These are phyloP conservation scores for Chironomus tentans DNA, from an alignment of 2,888 invertebrate species.

Conservation along the genomic window DNA sequence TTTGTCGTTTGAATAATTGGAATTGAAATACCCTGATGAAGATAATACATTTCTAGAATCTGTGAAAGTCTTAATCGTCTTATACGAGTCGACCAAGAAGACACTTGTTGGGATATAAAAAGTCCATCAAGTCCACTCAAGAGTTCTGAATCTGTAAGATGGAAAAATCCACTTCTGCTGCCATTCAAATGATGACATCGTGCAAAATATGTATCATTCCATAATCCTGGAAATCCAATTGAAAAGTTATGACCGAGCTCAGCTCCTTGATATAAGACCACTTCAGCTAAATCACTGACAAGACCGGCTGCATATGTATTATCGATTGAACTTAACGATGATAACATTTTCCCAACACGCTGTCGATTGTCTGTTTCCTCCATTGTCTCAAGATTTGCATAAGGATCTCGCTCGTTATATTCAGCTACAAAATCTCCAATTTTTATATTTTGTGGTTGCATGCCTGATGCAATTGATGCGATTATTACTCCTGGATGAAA, in stretches of 20 bases:
- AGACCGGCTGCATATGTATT: conserved; percentile 55
- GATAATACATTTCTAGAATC: conserved; percentile 60
- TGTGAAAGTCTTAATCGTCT: conserved; percentile 50
- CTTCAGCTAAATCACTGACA: conserved; percentile 59
- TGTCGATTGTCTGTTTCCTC: conserved; percentile 31
- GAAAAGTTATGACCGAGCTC: conserved; percentile 43
- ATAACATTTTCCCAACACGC: conserved; percentile 27
- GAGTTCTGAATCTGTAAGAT: conserved; percentile 59
- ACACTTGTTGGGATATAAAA: conserved; percentile 44
- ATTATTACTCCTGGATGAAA: conserved; percentile 51
- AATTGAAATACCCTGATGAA: conserved; percentile 51
- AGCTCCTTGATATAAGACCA: conserved; percentile 55
- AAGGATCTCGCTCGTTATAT: conserved; percentile 13
- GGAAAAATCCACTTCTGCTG: conserved; percentile 46
- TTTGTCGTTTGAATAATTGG: conserved; percentile 44
- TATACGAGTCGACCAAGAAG: conserved; percentile 46
- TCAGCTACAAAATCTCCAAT: conserved; percentile 42
- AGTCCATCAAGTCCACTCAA: conserved; percentile 56
- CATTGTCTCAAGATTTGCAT: conserved; percentile 34
- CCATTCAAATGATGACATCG: conserved; percentile 33
- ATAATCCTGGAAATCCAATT: conserved; percentile 50
- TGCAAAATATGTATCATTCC: conserved; percentile 58
- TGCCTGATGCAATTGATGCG: conserved; percentile 50
- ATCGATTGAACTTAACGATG: conserved; percentile 38
- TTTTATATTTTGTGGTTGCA: conserved; percentile 50